Evolutionary conservation across 2,888 invertebrate species (phyloP), one percentile per base, ranked within the genome.

Genomic region (Volucella inflata): DNA sequence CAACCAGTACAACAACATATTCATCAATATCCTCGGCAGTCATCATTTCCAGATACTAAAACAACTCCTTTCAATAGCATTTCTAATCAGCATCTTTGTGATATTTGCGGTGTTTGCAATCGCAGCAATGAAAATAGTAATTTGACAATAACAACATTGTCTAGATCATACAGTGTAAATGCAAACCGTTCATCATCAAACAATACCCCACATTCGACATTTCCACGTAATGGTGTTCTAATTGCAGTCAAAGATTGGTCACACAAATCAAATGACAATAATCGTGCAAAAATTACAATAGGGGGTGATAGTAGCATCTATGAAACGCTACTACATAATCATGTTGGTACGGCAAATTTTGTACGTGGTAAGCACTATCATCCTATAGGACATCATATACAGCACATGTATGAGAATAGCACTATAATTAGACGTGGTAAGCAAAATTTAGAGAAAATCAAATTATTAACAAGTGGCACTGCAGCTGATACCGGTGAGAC

Each of bases 171-270:
- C 30, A 85, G 87, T 68, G 88, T 72, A 74, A 87, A 88, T 87
- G 81, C 87, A 48, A 84, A 85, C 87, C 84, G 84, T 59, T 82
- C 87, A 67, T 85, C 74, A 67, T 60, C 77, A 51, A 87, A 77
- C 40, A 21, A 67, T 30, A 76, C 82, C 9, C 72, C 79, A 9
- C 79, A 90, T 76, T 90, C 90, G 74, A 91, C 90, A 77, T 89
- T 92, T 87, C 91, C 90, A 55, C 90, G 91, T 11, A 94, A 94
- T 62, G 94, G 94, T 36, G 94, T 94, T 11, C 93, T 94, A 92
- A 94, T 94, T 87, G 94, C 94, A 1, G 94, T 94, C 1, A 94
- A 94, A n/a, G 94, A 94, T 88, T 94, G 94, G 94, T 93, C 94
- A 0, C 93, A 92, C 79, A 92, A 91, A 21, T 90, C 90, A 9